Percentiles rank a stretch among this genome's conserved stretches.
Evolutionary conservation across 2,888 invertebrate species (phyloP).

Genomic region (Nemurella pictetii): DNA sequence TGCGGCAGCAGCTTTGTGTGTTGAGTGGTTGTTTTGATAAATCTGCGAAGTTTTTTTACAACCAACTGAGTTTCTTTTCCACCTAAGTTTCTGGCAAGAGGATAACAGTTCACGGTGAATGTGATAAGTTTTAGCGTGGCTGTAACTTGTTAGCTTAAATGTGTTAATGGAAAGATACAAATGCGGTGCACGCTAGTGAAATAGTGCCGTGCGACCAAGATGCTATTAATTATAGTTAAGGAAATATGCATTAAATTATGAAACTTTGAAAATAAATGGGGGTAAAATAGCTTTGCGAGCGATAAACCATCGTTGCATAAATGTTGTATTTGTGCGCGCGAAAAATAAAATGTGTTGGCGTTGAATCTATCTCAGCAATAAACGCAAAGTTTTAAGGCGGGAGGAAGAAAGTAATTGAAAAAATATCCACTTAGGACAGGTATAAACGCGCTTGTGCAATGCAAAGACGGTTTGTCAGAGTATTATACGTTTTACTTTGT

Average conservation of each 20-base stretch:
- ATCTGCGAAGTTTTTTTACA: too few species aligned
- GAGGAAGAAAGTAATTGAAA: neutral
- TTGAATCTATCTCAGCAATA: neutral
- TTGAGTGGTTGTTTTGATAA: too few species aligned
- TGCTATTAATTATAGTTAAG: neutral
- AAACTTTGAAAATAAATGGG: neutral
- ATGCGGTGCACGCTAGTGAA: neutral
- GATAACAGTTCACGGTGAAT: too few species aligned
- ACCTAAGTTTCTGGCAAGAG: too few species aligned
- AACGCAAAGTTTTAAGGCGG: too few species aligned
- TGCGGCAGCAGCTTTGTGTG: too few species aligned
- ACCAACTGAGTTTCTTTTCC: too few species aligned
- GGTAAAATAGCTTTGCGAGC: neutral
- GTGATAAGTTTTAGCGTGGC: neutral
- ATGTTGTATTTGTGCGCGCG: neutral
- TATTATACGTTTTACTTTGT: too few species aligned
- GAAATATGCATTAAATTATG: neutral
- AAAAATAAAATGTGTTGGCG: neutral
- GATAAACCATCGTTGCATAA: neutral
- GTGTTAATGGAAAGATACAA: neutral
- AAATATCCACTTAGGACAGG: neutral
- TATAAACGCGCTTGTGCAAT: neutral
- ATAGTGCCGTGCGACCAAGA: neutral
- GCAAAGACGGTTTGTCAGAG: too few species aligned
- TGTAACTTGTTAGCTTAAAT: neutral